phyloP scores from a whole-genome alignment of 2,113 vertebrate genomes.

The Hippopotamus amphibius region DNA sequence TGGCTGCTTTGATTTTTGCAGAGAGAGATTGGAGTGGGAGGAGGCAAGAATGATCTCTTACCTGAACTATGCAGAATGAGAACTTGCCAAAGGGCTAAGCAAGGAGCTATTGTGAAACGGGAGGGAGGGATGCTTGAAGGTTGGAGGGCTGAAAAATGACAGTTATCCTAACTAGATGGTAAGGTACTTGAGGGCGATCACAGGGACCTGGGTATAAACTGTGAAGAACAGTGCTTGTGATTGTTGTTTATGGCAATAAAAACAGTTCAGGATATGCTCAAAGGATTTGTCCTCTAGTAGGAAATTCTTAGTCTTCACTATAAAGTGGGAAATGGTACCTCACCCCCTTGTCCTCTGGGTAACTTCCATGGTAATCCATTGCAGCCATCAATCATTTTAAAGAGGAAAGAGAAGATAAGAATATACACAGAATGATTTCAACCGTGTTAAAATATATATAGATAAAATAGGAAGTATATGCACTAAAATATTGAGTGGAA shows the following conservation, averaged over 20 bases:
- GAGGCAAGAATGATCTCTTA: background rate
- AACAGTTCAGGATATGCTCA: background rate
- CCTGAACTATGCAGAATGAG: background rate
- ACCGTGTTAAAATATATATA: background rate
- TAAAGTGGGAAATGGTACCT: background rate
- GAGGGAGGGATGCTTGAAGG: background rate
- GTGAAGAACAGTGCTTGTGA: background rate
- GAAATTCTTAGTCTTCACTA: background rate
- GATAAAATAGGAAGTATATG: background rate
- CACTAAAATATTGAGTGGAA: background rate
- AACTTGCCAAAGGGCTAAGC: background rate
- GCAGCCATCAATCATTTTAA: background rate
- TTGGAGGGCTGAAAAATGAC: background rate
- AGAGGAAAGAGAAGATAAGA: background rate
- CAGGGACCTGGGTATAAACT: background rate
- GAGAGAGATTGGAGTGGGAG: rapidly evolving
- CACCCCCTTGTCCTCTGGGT: background rate
- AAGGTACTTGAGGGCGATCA: background rate
- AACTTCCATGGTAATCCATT: background rate
- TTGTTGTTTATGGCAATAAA: background rate
- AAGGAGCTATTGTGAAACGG: background rate
- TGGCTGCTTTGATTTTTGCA: background rate
- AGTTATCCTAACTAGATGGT: background rate
- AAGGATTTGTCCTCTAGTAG: no score
- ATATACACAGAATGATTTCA: background rate